A percentile compares a stretch with the other conserved stretches of the same genome.
Conservation (phyloP, 2,797 vertebrate genomes). For the Setipinna tenuifilis region DNA sequence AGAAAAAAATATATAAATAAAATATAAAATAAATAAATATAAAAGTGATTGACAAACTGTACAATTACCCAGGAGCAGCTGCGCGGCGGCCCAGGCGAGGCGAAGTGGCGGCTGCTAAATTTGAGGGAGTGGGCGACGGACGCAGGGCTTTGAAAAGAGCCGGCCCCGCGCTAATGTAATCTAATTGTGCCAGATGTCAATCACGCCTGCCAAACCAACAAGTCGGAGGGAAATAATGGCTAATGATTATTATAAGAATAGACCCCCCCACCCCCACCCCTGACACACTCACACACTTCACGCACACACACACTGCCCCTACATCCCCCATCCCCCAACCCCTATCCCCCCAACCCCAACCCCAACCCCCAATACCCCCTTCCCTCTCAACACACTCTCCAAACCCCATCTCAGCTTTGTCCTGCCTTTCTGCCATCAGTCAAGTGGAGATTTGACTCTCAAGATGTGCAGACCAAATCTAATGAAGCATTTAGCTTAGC, state of each 20-base stretch:
- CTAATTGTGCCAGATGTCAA: constrained; percentile 40
- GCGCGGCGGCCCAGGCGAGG: constrained; percentile 3
- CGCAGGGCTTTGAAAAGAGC: not conserved
- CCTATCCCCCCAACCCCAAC: not conserved
- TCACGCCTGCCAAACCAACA: constrained; percentile 27
- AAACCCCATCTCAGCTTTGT: not conserved
- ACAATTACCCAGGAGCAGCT: constrained; percentile 47
- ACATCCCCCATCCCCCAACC: too few species aligned
- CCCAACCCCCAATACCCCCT: not conserved
- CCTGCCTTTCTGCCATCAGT: not conserved
- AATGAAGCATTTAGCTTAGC: not conserved
- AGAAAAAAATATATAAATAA: constrained; percentile 10
- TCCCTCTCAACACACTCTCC: not conserved
- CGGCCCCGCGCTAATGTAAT: constrained; percentile 12
- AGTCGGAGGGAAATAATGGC: not conserved
- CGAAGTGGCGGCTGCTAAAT: constrained; percentile 41
- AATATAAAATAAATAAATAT: constrained; percentile 11
- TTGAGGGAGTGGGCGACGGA: constrained; percentile 34
- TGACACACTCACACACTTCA: too few species aligned
- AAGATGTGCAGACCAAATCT: not conserved
- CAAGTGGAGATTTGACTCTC: not conserved
- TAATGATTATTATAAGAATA: constrained; percentile 24
- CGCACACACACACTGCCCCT: too few species aligned
- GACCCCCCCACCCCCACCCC: not conserved
- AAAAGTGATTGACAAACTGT: constrained; percentile 39